Evolutionary conservation across 2,113 vertebrate genomes (phyloP), one percentile per base, ranked within the genome.

Genomic region (Gobio gobio): DNA sequence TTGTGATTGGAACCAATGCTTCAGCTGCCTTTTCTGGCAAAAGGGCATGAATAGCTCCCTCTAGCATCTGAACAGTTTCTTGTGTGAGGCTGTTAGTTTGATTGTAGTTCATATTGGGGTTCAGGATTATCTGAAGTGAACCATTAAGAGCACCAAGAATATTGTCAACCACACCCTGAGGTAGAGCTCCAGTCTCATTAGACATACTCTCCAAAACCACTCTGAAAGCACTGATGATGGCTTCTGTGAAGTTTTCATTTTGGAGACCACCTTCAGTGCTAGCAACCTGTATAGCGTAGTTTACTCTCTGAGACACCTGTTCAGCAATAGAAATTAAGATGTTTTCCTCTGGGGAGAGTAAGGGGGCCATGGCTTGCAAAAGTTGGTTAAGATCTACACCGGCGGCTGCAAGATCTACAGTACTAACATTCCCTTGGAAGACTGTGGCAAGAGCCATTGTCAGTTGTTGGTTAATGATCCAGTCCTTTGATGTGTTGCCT

Each of bases 381-480:
- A 95, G 78, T 10, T 86, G 24, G 1, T 90, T 73, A 45, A 94
- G 14, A 86, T 93, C 91, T 63, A 49, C 90, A 16, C 84, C 45
- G 29, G 88, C 43, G 56, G 72, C 79, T 40, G 88, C 88, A 3
- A 72, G 2, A 49, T 89, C 84, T 7, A 84, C 86, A 68, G 79
- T 66, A 24, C 82, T 54, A 70, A 88, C 87, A 86, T 90, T 91
- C 90, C 90, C 92, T 10, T 91, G 89, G 6, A 94, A 61, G 76
- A 93, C 82, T 24, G 43, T 88, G 7, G 84, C 83, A 10, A 95
- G 51, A 66, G 87, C 49, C 7, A 68, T 36, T 0, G 68, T 49
- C 45, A 93, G 84, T 51, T 85, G 88, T 16, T 93, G 89, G 82
- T 93, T 86, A 54, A 86, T 87, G 73, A 94, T 86, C 94, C 94